Conservation (phyloP, 1,140 invertebrate genomes). For the Oreohelix idahoensis region DNA sequence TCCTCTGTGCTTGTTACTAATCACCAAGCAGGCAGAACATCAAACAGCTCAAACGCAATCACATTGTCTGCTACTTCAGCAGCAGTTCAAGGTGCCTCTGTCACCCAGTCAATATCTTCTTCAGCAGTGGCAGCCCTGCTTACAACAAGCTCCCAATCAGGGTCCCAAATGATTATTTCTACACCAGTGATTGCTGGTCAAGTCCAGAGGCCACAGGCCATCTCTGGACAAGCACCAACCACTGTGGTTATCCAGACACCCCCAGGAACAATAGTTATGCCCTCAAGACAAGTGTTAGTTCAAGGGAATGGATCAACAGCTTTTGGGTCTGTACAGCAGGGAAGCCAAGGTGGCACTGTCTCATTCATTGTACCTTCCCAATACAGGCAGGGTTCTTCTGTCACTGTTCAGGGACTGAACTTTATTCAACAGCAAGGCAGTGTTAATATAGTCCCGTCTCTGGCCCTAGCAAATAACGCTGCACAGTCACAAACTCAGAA, state of each 20-base stretch:
- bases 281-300: conserved; percentile 23
- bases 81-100: background rate
- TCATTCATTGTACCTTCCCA: conserved; percentile 40
- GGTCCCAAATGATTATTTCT: conserved; percentile 35
- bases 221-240: conserved; percentile 16
- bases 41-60: conserved; percentile 5
- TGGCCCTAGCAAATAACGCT: conserved; percentile 15
- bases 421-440: conserved; percentile 20
- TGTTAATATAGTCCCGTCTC: conserved; percentile 29
- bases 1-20: conserved; percentile 24
- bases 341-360: conserved; percentile 26
- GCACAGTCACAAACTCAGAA: conserved; percentile 21
- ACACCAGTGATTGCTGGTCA: conserved; percentile 13
- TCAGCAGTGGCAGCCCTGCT: conserved; percentile 35
- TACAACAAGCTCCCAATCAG: conserved; percentile 14
- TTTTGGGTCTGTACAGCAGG: conserved; percentile 27
- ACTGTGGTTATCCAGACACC: conserved; percentile 38
- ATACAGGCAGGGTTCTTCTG: conserved; percentile 21
- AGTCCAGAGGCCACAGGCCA: conserved; percentile 11
- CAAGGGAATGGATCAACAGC: conserved; percentile 24
- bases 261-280: conserved; percentile 37
- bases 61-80: background rate
- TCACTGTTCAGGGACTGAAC: conserved; percentile 28
- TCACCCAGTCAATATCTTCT: conserved; percentile 31
- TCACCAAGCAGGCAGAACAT: conserved; percentile 14